Conservation (phyloP, 92 coral and sea anemone species). For the Phenganax marumi region DNA sequence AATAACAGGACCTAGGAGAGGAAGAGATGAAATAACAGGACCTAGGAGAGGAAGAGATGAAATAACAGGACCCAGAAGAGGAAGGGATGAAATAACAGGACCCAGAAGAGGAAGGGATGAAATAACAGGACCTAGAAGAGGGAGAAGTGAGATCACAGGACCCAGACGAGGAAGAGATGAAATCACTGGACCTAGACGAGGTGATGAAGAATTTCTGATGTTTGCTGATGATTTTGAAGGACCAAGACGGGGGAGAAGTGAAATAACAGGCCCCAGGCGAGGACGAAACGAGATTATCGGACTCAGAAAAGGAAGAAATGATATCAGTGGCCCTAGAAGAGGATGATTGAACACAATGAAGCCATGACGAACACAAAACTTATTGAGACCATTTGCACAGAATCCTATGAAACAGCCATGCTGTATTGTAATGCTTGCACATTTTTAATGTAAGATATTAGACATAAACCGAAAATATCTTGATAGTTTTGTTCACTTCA, state of each 20-base stretch:
- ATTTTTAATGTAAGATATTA: slow-evolving; percentile 3
- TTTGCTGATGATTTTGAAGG: slow-evolving; percentile 6
- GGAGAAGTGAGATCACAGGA: slow-evolving; percentile 51
- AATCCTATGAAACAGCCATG: slow-evolving; percentile 48
- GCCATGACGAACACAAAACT: slow-evolving; percentile 48
- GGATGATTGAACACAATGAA: slow-evolving; percentile 34
- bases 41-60: slow-evolving; percentile 65
- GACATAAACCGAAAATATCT: no score
- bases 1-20: slow-evolving; percentile 63
- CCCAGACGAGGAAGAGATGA: slow-evolving; percentile 35
- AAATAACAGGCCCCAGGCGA: slow-evolving; percentile 65
- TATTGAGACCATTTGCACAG: slow-evolving; percentile 52
- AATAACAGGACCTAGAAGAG: slow-evolving; percentile 64
- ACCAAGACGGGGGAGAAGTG: slow-evolving; percentile 54
- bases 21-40: slow-evolving; percentile 53
- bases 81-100: slow-evolving; percentile 62
- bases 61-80: slow-evolving; percentile 66
- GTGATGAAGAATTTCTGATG: slow-evolving; percentile 41
- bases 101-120: slow-evolving; percentile 68
- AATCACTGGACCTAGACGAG: slow-evolving; percentile 62
- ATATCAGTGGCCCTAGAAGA: slow-evolving; percentile 23
- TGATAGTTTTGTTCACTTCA: no score
- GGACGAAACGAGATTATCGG: slow-evolving; percentile 54
- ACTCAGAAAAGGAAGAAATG: slow-evolving; percentile 47
- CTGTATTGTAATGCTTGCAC: slow-evolving; percentile 33